phyloP scores from a whole-genome alignment of 1,140 invertebrate genomes.

The Ceratitis capitata region DNA sequence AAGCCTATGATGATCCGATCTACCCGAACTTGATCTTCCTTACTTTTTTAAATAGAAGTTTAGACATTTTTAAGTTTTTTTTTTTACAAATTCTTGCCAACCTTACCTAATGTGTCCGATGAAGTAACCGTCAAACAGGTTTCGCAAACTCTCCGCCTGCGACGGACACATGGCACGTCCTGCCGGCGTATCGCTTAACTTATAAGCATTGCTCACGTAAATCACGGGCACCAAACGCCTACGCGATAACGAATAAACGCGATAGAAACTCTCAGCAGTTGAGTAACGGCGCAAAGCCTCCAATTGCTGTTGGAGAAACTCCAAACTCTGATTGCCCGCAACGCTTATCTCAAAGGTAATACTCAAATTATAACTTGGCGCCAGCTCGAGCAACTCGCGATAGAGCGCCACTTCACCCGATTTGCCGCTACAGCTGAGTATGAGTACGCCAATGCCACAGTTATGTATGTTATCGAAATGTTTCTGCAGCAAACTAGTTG shows the following conservation, averaged over 20 bases:
- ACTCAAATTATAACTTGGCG: constrained; percentile 58
- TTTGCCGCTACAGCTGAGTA: constrained; percentile 49
- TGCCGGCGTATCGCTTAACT: constrained; percentile 68
- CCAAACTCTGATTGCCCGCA: constrained; percentile 55
- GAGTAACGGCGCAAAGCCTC: constrained; percentile 44
- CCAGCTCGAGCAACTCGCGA: constrained; percentile 48
- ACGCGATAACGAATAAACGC: constrained; percentile 64
- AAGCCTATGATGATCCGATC: too few relatives aligned
- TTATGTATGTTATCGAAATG: constrained; percentile 62
- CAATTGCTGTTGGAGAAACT: constrained; percentile 58
- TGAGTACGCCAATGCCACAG: constrained; percentile 60
- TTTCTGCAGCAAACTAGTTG: constrained; percentile 52
- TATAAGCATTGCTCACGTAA: constrained; percentile 71
- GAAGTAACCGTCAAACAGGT: constrained; percentile 69
- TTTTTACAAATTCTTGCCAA: too few relatives aligned
- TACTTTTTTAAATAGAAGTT: too few relatives aligned
- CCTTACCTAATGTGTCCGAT: constrained; percentile 68
- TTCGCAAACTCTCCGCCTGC: constrained; percentile 67
- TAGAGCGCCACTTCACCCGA: constrained; percentile 47
- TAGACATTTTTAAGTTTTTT: too few relatives aligned
- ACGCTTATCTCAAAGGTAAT: constrained; percentile 61
- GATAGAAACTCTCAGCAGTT: constrained; percentile 68
- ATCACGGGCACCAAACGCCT: constrained; percentile 67
- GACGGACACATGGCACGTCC: constrained; percentile 67
- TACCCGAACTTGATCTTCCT: too few relatives aligned